Evolutionary conservation across 2,888 invertebrate genomes (phyloP).

Genomic region (Lasioglossum figueresi): DNA sequence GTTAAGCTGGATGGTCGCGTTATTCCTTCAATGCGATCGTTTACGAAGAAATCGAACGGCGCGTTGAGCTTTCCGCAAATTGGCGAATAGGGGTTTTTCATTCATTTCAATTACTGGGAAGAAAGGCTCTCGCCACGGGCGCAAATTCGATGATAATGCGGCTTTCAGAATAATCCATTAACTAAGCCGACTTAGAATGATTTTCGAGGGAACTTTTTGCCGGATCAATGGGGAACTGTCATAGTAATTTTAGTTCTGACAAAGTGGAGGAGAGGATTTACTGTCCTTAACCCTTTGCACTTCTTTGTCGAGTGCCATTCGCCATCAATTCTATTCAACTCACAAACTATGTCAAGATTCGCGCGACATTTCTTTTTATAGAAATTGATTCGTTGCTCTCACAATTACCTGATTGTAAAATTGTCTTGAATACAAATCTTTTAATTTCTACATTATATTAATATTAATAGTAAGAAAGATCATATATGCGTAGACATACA

Average conservation of each 20-base stretch:
- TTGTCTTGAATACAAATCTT: too few species aligned
- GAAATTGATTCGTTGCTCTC: too few species aligned
- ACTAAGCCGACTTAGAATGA: neutral
- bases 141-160: neutral
- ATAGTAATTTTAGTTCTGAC: conserved; percentile 47
- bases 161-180: neutral
- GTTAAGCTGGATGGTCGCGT: neutral
- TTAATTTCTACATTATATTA: too few species aligned
- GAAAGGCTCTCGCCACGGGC: neutral
- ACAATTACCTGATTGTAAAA: too few species aligned
- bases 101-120: conserved; percentile 1
- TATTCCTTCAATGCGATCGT: neutral
- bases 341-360: too few species aligned
- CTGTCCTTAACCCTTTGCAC: neutral
- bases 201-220: conserved; percentile 45
- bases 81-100: neutral
- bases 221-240: conserved; percentile 55
- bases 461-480: too few species aligned
- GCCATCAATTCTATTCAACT: too few species aligned
- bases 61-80: too few species aligned
- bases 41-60: neutral
- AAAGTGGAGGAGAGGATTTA: neutral
- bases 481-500: neutral
- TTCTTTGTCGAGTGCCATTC: neutral
- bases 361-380: too few species aligned